Base-by-base conservation (phyloP, 2,888 invertebrate species). In the Drosophila formosana region DNA sequence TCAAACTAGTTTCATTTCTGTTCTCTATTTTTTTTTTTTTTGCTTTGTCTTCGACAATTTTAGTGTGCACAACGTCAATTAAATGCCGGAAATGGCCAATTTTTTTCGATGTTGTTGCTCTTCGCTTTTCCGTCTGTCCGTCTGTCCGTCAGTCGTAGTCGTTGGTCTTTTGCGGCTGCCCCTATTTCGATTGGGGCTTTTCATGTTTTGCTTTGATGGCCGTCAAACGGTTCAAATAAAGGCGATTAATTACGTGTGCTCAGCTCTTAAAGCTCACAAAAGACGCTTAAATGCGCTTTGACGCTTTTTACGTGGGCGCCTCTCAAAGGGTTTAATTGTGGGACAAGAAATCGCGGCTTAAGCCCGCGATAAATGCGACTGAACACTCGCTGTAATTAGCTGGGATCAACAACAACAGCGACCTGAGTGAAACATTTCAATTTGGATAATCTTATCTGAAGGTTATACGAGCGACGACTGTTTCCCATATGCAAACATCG, bases 61-160 rank as follows among this genome's bases (percentile, higher is more conserved):
- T 70, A 69, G 69, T 78, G 75, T 70, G 70, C 72, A 66, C 68
- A 68, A 66, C 82, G 74, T 83, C 83, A 88, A 83, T 83, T 86
- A 83, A 88, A 78, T 78, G 87, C 78, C 83, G 83, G 83, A 88
- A 88, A 86, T 76, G 73, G 62, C 75, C 72, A 88, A 88, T 83
- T 88, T 82, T 67, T 46, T 68, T 18, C 18, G 18, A 1, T 88
- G 39, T 57, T 65, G 26, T 71, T 60, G 51, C 53, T 68, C 41
- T 57, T 47, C 25, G 53, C 37, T 64, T 39, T 43, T 50, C 45
- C 67, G 41, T 18, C 30, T 4, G 37, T 50, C 45, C 67, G 41
- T 18, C 30, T 4, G 37, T 37, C 37, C 32, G 9, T 32, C 32
- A 30, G 8, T 37, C n/a, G 13, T 41, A 5, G 13, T 41, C 6